Conservation (phyloP, 2,797 vertebrate species). For the Danio jaintianensis region DNA sequence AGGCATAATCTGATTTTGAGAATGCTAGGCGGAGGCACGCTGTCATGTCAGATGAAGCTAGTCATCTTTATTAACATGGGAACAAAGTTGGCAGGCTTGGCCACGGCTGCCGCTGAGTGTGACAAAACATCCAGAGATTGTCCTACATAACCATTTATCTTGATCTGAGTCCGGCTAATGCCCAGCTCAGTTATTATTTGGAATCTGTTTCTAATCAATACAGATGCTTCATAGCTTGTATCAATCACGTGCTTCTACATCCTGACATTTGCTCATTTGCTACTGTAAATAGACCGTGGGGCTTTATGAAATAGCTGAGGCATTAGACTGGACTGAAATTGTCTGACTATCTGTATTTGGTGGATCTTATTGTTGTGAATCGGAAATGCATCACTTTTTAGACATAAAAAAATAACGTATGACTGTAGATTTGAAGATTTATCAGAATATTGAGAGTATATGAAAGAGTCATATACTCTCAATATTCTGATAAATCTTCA, state of each 20-base stretch:
- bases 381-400: neutral
- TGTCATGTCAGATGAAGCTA: slow-evolving; percentile 55
- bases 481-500: neutral
- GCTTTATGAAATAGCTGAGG: slow-evolving; percentile 4
- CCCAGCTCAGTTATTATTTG: slow-evolving; percentile 51
- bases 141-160: slow-evolving; percentile 58
- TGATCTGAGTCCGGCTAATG: slow-evolving; percentile 56
- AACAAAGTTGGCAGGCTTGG: slow-evolving; percentile 51
- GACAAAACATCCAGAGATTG: slow-evolving; percentile 44
- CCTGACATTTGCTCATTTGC: slow-evolving; percentile 54
- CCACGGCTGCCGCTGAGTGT: slow-evolving; percentile 41
- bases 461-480: neutral
- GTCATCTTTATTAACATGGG: slow-evolving; percentile 62
- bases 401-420: too few species aligned
- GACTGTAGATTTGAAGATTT: too few species aligned
- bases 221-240: slow-evolving; percentile 54
- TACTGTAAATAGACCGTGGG: slow-evolving; percentile 23
- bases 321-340: neutral
- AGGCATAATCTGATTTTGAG: slow-evolving; percentile 62
- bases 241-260: slow-evolving; percentile 54
- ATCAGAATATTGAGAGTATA: too few species aligned
- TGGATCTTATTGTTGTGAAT: neutral
- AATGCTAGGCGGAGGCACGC: slow-evolving; percentile 46
- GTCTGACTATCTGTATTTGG: neutral
- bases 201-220: slow-evolving; percentile 56